These are phyloP conservation scores for Mythimna loreyi DNA, from an alignment of 2,888 invertebrate genomes.

Conservation along the genomic window DNA sequence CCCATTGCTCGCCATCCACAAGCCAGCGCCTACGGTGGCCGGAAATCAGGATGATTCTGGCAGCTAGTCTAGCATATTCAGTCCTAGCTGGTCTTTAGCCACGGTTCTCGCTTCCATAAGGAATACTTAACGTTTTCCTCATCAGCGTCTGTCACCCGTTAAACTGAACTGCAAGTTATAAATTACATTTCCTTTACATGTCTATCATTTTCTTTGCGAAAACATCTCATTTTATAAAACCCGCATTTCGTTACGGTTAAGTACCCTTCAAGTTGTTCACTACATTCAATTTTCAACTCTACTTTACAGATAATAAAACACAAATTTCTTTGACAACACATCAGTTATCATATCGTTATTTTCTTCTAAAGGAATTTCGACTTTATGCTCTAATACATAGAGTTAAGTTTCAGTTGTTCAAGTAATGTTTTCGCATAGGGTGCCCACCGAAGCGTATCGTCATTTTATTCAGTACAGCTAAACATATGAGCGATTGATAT, in stretches of 20 bases:
- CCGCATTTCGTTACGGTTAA: conserved; percentile 67
- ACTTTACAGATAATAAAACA: not conserved
- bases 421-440: conserved; percentile 73
- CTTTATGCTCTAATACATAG: conserved; percentile 4
- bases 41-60: no score
- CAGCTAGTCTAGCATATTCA: no score
- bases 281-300: conserved; percentile 26
- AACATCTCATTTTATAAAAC: conserved; percentile 71
- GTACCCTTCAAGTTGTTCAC: conserved; percentile 23
- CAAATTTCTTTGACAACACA: conserved; percentile 13
- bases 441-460: conserved; percentile 78
- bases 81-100: not conserved
- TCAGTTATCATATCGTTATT: conserved; percentile 30
- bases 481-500: conserved; percentile 77
- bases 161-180: conserved; percentile 47
- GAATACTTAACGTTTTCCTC: not conserved
- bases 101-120: not conserved
- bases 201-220: conserved; percentile 71
- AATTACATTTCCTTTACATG: conserved; percentile 61
- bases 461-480: conserved; percentile 76
- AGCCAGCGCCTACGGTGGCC: no score
- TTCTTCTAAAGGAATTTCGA: conserved; percentile 21
- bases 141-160: conserved; percentile 35
- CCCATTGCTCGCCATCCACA: no score
- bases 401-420: conserved; percentile 21